These are phyloP conservation scores for Conistra vaccinii DNA, from an alignment of 2,888 invertebrate genomes.

Conservation along the genomic window DNA sequence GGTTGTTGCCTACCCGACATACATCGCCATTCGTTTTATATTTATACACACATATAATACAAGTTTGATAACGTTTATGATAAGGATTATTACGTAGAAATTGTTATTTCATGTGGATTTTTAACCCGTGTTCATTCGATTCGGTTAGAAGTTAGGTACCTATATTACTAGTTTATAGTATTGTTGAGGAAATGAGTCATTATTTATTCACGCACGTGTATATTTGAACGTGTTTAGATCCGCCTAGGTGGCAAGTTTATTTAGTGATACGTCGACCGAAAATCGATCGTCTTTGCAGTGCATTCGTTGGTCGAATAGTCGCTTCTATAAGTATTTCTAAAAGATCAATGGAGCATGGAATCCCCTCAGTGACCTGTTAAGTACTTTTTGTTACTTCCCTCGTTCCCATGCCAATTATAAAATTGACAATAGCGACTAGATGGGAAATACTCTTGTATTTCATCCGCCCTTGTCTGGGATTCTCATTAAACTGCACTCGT, in stretches of 20 bases:
- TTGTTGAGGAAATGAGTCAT: constrained; percentile 50
- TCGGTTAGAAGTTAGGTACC: constrained; percentile 24
- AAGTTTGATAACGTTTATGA: constrained; percentile 44
- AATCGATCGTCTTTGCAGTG: background rate
- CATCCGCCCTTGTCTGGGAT: background rate
- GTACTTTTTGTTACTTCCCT: background rate
- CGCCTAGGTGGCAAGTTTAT: constrained; percentile 29
- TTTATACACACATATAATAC: constrained; percentile 13
- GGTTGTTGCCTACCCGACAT: constrained; percentile 8
- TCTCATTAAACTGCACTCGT: background rate
- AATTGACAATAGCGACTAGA: background rate
- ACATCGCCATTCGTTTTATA: constrained; percentile 14
- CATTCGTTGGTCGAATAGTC: background rate
- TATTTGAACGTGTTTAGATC: constrained; percentile 30
- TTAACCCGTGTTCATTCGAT: constrained; percentile 47
- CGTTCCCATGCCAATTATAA: constrained; percentile 7
- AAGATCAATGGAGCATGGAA: background rate
- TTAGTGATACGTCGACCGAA: background rate
- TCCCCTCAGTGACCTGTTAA: background rate
- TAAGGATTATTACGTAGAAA: constrained; percentile 51
- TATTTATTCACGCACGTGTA: constrained; percentile 49
- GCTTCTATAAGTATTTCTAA: background rate
- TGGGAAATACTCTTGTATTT: constrained; percentile 2
- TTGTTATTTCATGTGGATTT: constrained; percentile 51
- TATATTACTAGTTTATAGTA: constrained; percentile 19